A percentile compares a stretch with the other conserved stretches of the same genome.
Evolutionary conservation across 2,888 invertebrate species (phyloP).

Genomic region (Chrysolina oricalcia): DNA sequence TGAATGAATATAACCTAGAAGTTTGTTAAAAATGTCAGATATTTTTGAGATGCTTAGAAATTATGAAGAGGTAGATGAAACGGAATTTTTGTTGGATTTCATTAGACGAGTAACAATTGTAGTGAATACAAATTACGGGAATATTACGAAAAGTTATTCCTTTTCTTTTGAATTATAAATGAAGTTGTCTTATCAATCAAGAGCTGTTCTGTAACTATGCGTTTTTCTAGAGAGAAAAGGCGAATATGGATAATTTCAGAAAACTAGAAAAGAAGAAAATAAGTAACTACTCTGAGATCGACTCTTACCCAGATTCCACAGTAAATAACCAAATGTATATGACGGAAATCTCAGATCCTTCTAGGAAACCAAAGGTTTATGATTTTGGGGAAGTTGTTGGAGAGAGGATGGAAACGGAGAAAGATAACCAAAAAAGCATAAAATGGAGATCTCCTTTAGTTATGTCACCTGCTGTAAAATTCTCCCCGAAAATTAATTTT

Average conservation of each 20-base stretch:
- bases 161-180: no score
- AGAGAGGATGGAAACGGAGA: slow-evolving; percentile 6
- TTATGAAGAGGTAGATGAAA: slow-evolving; percentile 27
- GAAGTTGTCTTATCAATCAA: neutral
- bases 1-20: neutral
- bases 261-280: slow-evolving; percentile 40
- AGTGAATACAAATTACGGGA: no score
- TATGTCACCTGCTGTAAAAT: slow-evolving; percentile 61
- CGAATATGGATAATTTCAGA: slow-evolving; percentile 24
- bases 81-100: neutral
- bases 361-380: slow-evolving; percentile 6
- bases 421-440: slow-evolving; percentile 53
- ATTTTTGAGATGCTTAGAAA: slow-evolving; percentile 38
- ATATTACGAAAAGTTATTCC: no score
- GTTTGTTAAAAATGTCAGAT: slow-evolving; percentile 26
- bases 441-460: slow-evolving; percentile 67
- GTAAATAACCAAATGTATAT: slow-evolving; percentile 21
- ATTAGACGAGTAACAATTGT: no score
- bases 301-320: slow-evolving; percentile 28
- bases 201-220: neutral
- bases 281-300: slow-evolving; percentile 11
- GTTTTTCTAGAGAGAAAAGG: slow-evolving; percentile 31
- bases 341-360: slow-evolving; percentile 7
- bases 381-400: slow-evolving; percentile 2
- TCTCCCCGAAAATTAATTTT: slow-evolving; percentile 57